Conservation (phyloP, 2,888 invertebrate species). For the Thyatira batis region DNA sequence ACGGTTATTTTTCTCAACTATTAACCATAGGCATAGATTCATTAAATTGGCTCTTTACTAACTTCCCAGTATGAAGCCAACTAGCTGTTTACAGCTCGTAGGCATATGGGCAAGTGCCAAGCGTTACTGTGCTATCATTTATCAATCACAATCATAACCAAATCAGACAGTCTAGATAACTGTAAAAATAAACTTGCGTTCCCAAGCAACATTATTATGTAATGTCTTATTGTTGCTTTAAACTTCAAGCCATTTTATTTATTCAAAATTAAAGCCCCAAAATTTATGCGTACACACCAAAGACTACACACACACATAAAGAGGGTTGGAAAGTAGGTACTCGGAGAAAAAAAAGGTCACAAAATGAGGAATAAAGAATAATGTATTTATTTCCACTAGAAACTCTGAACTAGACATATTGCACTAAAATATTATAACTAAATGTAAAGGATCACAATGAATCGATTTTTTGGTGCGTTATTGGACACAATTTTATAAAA, state of each 20-base stretch:
- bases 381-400: conserved; percentile 56
- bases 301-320: too few relatives aligned
- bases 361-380: conserved; percentile 34
- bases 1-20: too few relatives aligned
- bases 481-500: background rate
- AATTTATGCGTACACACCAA: too few relatives aligned
- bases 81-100: background rate
- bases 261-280: too few relatives aligned
- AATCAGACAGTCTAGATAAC: conserved; percentile 22
- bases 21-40: too few relatives aligned
- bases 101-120: background rate
- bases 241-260: too few relatives aligned
- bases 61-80: background rate
- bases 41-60: background rate
- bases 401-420: conserved; percentile 61
- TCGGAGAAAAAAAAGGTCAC: conserved; percentile 16
- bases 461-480: conserved; percentile 48
- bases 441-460: conserved; percentile 35
- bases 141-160: background rate
- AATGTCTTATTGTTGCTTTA: too few relatives aligned
- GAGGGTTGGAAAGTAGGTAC: too few relatives aligned
- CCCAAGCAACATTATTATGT: background rate
- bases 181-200: background rate
- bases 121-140: background rate
- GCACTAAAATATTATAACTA: conserved; percentile 47